Evolutionary conservation across 2,113 vertebrate species (phyloP).

Genomic region (Pelusios castaneus): DNA sequence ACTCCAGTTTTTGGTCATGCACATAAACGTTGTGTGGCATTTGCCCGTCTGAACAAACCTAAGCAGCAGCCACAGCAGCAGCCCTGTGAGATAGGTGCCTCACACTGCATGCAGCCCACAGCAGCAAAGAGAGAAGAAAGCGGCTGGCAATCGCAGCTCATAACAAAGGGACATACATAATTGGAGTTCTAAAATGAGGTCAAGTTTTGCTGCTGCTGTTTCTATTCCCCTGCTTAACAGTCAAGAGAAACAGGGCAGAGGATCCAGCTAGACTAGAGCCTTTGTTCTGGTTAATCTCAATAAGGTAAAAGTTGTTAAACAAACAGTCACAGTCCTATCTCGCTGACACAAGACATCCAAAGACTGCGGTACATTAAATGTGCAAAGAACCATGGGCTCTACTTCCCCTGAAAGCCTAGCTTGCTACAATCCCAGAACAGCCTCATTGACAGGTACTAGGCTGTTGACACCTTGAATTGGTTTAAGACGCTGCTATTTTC

Average conservation of each 20-base stretch:
- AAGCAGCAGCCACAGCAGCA: not conserved
- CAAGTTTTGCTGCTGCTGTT: constrained; percentile 33
- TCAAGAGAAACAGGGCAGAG: not conserved
- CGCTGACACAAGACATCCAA: not conserved
- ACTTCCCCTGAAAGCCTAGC: not conserved
- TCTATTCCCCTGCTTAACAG: constrained; percentile 19
- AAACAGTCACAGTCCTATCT: not conserved
- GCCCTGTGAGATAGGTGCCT: not conserved
- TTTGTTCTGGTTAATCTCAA: not conserved
- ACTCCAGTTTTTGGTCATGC: constrained; percentile 23
- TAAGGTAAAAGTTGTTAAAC: not conserved
- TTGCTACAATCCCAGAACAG: not conserved
- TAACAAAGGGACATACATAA: constrained; percentile 38
- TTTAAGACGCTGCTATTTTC: constrained; percentile 11
- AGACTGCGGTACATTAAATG: not conserved
- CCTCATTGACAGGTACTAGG: not conserved
- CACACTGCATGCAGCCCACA: not conserved
- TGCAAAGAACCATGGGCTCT: not conserved
- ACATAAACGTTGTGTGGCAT: not conserved
- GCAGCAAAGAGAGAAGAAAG: not conserved
- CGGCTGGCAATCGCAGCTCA: constrained; percentile 22
- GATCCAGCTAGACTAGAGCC: not conserved
- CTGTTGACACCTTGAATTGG: not conserved
- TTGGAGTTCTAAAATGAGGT: constrained; percentile 43
- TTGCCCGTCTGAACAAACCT: constrained; percentile 61